Conservation (phyloP, 2,797 vertebrate species). For the Gouania willdenowi region DNA sequence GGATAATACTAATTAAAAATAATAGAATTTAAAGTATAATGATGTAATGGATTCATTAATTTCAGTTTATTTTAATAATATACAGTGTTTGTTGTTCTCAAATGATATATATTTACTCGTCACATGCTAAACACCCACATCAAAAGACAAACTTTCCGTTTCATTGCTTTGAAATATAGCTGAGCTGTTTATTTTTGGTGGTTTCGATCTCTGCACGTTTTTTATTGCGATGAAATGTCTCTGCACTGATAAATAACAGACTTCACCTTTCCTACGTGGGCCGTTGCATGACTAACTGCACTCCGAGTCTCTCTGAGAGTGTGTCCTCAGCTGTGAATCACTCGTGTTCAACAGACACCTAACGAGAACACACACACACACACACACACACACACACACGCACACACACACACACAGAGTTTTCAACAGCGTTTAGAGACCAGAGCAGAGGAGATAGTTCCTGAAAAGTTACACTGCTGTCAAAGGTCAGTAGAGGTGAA, state of each 20-base stretch:
- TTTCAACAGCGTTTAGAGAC: slow-evolving; percentile 71
- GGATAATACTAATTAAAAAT: no score
- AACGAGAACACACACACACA: background rate
- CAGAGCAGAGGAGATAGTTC: slow-evolving; percentile 86
- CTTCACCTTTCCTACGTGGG: slow-evolving; percentile 52
- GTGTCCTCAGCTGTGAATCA: slow-evolving; percentile 74
- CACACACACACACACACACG: slow-evolving; percentile 10
- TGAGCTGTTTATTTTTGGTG: slow-evolving; percentile 33
- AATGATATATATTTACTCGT: no score
- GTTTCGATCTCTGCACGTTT: slow-evolving; percentile 47
- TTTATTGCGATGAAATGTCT: slow-evolving; percentile 56
- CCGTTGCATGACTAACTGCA: slow-evolving; percentile 63
- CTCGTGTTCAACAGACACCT: slow-evolving; percentile 37
- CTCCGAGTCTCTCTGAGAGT: slow-evolving; percentile 56
- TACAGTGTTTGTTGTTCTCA: no score
- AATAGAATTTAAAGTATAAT: no score
- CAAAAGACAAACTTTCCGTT: slow-evolving; percentile 20
- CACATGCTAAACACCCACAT: no score
- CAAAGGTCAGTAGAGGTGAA: slow-evolving; percentile 86
- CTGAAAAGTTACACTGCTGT: slow-evolving; percentile 80
- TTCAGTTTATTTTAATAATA: no score
- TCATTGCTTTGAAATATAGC: slow-evolving; percentile 38
- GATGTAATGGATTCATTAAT: no score
- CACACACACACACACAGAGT: slow-evolving; percentile 3
- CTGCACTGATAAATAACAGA: slow-evolving; percentile 65